Evolutionary conservation across 1,140 invertebrate species (phyloP).

Genomic region (Dufourea novaeangliae): DNA sequence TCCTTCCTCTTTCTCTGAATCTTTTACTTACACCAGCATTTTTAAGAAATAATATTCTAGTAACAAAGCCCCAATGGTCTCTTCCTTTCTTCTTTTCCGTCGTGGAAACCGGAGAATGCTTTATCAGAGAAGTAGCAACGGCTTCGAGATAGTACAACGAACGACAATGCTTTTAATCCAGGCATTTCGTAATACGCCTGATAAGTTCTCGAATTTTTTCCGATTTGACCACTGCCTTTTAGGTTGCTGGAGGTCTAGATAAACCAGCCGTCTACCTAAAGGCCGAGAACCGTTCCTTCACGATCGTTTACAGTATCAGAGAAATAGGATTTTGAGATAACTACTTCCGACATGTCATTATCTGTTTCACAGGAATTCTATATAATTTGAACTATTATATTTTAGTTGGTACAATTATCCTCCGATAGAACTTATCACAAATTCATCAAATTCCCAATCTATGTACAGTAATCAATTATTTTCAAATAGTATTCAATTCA

Average conservation of each 20-base stretch:
- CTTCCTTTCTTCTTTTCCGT: not conserved
- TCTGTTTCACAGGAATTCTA: no score
- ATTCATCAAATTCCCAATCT: no score
- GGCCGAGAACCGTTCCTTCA: not conserved
- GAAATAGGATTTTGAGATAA: not conserved
- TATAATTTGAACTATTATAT: no score
- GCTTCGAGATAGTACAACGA: not conserved
- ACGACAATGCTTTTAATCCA: not conserved
- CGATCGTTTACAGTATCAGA: not conserved
- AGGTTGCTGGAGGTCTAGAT: not conserved
- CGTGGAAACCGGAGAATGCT: not conserved
- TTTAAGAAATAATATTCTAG: not conserved
- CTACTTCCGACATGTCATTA: not conserved
- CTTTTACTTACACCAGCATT: no score
- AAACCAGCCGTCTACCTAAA: not conserved
- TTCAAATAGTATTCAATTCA: no score
- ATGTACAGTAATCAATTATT: no score
- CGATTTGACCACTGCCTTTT: not conserved
- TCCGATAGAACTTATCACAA: no score
- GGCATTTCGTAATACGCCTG: slow-evolving; percentile 3
- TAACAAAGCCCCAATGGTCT: not conserved
- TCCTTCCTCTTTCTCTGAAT: no score
- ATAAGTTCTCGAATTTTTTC: not conserved
- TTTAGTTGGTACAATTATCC: no score
- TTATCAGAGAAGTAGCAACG: not conserved